A percentile compares a stretch with the other conserved stretches of the same genome.
These are phyloP conservation scores for Propsilocerus akamusi DNA, from an alignment of 1,140 invertebrate genomes.

Conservation along the genomic window DNA sequence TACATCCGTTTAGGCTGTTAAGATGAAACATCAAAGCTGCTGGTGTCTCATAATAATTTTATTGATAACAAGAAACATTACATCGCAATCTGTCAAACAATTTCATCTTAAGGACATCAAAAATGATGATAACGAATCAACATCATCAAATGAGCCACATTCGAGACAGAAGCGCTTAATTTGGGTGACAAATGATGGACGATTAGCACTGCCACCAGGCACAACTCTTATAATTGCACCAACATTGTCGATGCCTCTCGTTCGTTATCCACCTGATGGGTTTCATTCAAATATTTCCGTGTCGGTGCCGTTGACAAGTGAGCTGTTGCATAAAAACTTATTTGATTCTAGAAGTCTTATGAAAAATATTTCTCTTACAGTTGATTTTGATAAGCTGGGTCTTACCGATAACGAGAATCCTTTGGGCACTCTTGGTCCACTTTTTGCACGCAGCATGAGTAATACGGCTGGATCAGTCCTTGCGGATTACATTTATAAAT, in stretches of 20 bases:
- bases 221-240: slow-evolving; percentile 61
- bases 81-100: no score
- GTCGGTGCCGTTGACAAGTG: slow-evolving; percentile 73
- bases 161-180: slow-evolving; percentile 59
- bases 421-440: slow-evolving; percentile 53
- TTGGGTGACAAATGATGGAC: slow-evolving; percentile 65
- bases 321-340: slow-evolving; percentile 21
- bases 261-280: slow-evolving; percentile 62
- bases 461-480: slow-evolving; percentile 43
- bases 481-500: slow-evolving; percentile 47
- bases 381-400: slow-evolving; percentile 65
- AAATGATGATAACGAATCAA: no score
- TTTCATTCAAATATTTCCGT: slow-evolving; percentile 70
- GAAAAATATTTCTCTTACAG: slow-evolving; percentile 27
- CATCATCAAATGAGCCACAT: slow-evolving; percentile 30
- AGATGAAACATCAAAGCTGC: no score
- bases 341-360: slow-evolving; percentile 6
- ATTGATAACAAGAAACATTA: no score
- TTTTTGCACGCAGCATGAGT: slow-evolving; percentile 49
- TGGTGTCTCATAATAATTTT: no score
- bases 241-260: slow-evolving; percentile 60
- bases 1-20: no score
- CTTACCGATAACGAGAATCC: slow-evolving; percentile 72
- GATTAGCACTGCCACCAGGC: slow-evolving; percentile 60
- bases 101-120: no score